A percentile compares a stretch with the other conserved stretches of the same genome.
Evolutionary conservation across 2,888 invertebrate genomes (phyloP).

Genomic region (Lepidochrysops patricia): DNA sequence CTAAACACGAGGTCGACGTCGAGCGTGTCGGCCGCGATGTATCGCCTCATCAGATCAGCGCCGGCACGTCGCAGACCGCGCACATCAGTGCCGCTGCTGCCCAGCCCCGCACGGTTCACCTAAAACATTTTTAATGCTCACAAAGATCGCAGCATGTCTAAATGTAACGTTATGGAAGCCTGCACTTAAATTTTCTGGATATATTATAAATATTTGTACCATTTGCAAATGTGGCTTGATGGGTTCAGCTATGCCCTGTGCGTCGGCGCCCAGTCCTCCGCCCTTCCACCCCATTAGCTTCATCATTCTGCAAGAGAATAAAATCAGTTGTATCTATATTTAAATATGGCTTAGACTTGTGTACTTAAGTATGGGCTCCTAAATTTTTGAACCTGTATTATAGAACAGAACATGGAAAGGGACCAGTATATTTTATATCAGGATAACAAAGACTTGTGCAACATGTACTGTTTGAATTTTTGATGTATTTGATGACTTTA

Average conservation of each 20-base stretch:
- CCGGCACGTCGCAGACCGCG: slow-evolving; percentile 38
- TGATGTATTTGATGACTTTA: no score
- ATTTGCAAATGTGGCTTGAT: slow-evolving; percentile 65
- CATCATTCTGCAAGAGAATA: slow-evolving; percentile 68
- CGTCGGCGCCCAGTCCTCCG: slow-evolving; percentile 79
- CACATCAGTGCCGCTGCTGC: slow-evolving; percentile 36
- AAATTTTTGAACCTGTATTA: no score
- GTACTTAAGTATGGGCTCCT: no score
- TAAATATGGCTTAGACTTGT: no score
- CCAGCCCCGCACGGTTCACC: slow-evolving; percentile 58
- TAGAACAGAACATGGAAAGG: no score
- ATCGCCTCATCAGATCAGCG: slow-evolving; percentile 42
- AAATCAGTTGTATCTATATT: neutral
- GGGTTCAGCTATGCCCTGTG: slow-evolving; percentile 80
- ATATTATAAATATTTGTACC: slow-evolving; percentile 33
- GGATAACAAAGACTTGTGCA: no score
- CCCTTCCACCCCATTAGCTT: slow-evolving; percentile 85
- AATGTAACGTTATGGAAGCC: no score
- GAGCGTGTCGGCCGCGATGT: slow-evolving; percentile 46
- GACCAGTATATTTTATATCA: no score
- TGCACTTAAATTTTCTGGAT: no score
- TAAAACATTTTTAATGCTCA: no score
- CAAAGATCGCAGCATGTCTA: no score
- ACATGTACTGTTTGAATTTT: no score
- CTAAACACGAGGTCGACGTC: slow-evolving; percentile 74